Conservation (phyloP, 2,113 vertebrate species). For the Oncorhynchus tshawytscha region DNA sequence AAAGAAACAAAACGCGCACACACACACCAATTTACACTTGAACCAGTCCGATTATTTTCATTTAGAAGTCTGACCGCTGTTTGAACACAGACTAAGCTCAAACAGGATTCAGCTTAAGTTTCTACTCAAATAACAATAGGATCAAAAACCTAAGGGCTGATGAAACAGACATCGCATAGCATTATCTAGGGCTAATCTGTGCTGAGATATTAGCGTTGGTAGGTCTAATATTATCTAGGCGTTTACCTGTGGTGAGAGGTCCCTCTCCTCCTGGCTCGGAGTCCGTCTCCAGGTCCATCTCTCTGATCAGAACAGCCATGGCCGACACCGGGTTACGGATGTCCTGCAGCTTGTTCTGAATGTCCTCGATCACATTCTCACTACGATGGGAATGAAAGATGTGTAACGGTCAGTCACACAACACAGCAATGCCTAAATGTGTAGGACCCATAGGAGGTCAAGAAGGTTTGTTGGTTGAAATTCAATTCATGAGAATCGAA, state of each 20-base stretch:
- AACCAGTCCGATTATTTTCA: background rate
- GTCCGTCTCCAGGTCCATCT: slow-evolving; percentile 92
- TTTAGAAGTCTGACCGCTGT: background rate
- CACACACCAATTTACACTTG: background rate
- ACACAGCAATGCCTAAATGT: background rate
- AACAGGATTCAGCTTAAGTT: too few species aligned
- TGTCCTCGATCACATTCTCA: slow-evolving; percentile 82
- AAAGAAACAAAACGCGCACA: background rate
- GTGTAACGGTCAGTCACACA: background rate
- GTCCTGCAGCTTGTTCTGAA: slow-evolving; percentile 90
- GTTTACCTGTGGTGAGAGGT: slow-evolving; percentile 65
- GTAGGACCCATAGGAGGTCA: too few species aligned
- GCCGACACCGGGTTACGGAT: slow-evolving; percentile 81
- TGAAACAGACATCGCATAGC: too few species aligned
- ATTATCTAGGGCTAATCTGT: background rate
- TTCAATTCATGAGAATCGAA: too few species aligned
- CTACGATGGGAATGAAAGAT: slow-evolving; percentile 54
- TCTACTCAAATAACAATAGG: too few species aligned
- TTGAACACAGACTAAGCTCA: background rate
- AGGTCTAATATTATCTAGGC: background rate
- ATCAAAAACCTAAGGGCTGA: too few species aligned
- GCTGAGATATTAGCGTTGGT: background rate
- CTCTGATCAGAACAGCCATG: slow-evolving; percentile 82
- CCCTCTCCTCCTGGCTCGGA: slow-evolving; percentile 74
- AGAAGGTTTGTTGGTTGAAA: too few species aligned